Percentiles rank a stretch among this genome's conserved stretches.
Evolutionary conservation across 2,797 vertebrate genomes (phyloP).

Genomic region (Sebastes taczanowskii): DNA sequence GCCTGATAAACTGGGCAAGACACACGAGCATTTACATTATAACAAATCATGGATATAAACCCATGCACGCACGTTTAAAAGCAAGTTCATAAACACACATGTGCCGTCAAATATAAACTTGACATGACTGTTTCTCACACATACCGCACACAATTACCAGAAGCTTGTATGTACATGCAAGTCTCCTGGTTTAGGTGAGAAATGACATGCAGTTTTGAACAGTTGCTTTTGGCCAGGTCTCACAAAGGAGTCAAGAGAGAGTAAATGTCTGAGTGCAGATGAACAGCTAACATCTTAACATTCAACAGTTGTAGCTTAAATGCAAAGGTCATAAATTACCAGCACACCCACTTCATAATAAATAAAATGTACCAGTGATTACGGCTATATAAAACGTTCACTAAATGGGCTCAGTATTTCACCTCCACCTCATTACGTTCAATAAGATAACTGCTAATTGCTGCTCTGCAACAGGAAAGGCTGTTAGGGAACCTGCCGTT

Average conservation of each 20-base stretch:
- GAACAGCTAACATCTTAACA: background rate
- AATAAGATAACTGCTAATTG: background rate
- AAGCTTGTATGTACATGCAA: background rate
- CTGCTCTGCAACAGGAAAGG: background rate
- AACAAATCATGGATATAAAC: background rate
- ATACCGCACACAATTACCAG: background rate
- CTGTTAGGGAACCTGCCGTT: background rate
- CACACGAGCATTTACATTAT: background rate
- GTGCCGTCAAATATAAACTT: background rate
- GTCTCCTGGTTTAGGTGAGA: background rate
- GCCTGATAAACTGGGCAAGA: slow-evolving; percentile 2
- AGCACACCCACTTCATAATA: background rate
- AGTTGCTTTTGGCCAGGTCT: background rate
- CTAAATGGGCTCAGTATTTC: background rate
- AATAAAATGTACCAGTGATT: background rate
- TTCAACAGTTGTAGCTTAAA: background rate
- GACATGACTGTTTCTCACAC: background rate
- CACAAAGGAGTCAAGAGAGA: background rate
- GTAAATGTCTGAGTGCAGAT: background rate
- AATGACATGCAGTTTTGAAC: slow-evolving; percentile 3
- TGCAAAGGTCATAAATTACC: background rate
- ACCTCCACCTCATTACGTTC: background rate
- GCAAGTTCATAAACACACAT: background rate
- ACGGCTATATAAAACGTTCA: background rate
- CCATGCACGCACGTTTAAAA: background rate